These are phyloP conservation scores for Uropetala carovei DNA, from an alignment of 2,888 invertebrate genomes.

Conservation along the genomic window DNA sequence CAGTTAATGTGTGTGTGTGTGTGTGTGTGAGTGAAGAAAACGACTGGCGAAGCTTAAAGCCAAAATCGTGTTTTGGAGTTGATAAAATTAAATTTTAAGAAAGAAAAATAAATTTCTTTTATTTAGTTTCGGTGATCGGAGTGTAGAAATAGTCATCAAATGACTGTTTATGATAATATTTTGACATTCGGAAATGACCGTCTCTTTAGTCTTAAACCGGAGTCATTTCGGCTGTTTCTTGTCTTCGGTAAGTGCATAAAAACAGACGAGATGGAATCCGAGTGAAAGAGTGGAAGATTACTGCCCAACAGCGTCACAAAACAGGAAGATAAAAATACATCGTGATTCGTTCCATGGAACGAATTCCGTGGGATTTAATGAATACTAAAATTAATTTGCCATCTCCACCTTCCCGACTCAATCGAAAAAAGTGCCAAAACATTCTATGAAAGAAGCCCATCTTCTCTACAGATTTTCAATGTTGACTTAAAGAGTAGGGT, in stretches of 20 bases:
- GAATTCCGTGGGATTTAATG: no score
- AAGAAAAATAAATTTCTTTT: neutral
- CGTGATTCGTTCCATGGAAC: neutral
- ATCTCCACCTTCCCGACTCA: no score
- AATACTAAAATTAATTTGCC: no score
- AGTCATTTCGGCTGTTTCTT: neutral
- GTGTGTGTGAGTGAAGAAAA: neutral
- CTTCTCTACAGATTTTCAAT: no score
- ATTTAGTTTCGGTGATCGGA: neutral
- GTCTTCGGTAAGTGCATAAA: neutral
- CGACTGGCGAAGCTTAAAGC: neutral
- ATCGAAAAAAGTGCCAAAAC: no score
- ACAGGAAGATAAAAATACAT: neutral
- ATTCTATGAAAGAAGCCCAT: no score
- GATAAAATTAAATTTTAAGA: neutral
- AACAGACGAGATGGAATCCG: neutral
- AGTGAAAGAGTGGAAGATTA: neutral
- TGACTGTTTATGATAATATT: constrained; percentile 2
- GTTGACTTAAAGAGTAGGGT: no score
- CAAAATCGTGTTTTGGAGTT: neutral
- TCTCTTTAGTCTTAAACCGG: neutral
- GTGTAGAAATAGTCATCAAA: neutral
- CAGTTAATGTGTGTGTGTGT: neutral
- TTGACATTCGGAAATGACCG: neutral
- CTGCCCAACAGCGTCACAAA: neutral